These are phyloP conservation scores for Noctua janthe DNA, from an alignment of 2,888 invertebrate genomes.

Conservation along the genomic window DNA sequence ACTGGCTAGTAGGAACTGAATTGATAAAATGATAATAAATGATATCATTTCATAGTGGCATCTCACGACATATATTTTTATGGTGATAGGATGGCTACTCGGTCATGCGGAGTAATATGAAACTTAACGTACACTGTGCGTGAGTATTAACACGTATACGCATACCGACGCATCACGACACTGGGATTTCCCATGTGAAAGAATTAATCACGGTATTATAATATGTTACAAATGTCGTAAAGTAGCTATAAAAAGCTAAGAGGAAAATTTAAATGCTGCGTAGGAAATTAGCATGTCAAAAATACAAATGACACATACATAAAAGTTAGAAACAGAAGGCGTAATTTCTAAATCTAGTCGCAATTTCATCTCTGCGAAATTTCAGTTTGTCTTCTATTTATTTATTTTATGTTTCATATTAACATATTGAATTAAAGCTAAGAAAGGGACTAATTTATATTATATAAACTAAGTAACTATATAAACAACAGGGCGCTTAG, in stretches of 20 bases:
- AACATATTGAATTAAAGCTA: too few relatives aligned
- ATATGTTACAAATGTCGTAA: background rate
- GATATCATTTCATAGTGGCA: slow-evolving; percentile 5
- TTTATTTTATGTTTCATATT: too few relatives aligned
- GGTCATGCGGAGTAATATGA: slow-evolving; percentile 18
- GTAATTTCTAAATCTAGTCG: background rate
- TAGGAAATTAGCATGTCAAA: background rate
- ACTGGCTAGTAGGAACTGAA: slow-evolving; percentile 1
- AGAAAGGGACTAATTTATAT: too few relatives aligned
- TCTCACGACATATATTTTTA: background rate
- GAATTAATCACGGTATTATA: background rate
- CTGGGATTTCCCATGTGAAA: slow-evolving; percentile 19
- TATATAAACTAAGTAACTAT: too few relatives aligned
- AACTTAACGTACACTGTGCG: slow-evolving; percentile 8
- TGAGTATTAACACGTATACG: slow-evolving; percentile 20
- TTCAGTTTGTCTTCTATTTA: too few relatives aligned
- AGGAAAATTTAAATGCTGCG: slow-evolving; percentile 4
- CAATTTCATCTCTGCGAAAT: background rate
- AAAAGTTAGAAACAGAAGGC: background rate
- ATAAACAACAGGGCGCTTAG: too few relatives aligned
- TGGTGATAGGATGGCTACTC: background rate
- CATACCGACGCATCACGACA: background rate
- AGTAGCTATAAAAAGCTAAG: slow-evolving; percentile 4
- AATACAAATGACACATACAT: background rate
- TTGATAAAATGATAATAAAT: slow-evolving; percentile 1